These are phyloP conservation scores for Glyphotaelius pellucidus DNA, from an alignment of 2,888 invertebrate species.

Conservation along the genomic window DNA sequence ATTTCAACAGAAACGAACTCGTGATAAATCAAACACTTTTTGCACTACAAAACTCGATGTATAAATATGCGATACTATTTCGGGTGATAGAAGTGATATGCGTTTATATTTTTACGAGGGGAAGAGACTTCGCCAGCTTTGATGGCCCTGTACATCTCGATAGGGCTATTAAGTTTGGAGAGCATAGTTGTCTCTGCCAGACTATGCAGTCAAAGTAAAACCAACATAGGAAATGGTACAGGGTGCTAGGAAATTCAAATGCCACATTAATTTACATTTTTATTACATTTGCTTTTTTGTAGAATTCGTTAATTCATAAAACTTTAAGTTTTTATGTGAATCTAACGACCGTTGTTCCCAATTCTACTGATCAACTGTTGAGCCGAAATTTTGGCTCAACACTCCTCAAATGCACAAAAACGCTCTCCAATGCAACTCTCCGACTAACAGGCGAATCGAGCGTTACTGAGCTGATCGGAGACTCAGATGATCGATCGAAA, in stretches of 20 bases:
- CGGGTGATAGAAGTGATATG: neutral
- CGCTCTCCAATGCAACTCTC: no score
- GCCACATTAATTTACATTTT: neutral
- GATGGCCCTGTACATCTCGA: conserved; percentile 4
- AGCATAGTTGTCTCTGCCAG: conserved; percentile 7
- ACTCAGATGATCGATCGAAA: no score
- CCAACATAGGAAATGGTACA: neutral
- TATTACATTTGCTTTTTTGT: neutral
- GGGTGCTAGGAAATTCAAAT: neutral
- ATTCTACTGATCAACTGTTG: no score
- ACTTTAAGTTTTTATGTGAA: neutral
- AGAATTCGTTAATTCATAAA: no score
- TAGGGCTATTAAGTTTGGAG: conserved; percentile 13
- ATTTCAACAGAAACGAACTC: neutral
- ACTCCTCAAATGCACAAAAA: no score
- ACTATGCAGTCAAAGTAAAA: conserved; percentile 25
- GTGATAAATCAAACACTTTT: neutral
- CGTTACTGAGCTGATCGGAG: no score
- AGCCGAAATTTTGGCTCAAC: no score
- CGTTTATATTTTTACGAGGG: neutral
- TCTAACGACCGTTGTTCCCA: no score
- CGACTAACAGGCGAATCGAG: no score
- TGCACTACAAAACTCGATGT: neutral
- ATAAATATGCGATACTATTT: neutral
- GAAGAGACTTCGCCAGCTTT: neutral